phyloP scores from a whole-genome alignment of 2,888 invertebrate species.

The Heliconius hortense region DNA sequence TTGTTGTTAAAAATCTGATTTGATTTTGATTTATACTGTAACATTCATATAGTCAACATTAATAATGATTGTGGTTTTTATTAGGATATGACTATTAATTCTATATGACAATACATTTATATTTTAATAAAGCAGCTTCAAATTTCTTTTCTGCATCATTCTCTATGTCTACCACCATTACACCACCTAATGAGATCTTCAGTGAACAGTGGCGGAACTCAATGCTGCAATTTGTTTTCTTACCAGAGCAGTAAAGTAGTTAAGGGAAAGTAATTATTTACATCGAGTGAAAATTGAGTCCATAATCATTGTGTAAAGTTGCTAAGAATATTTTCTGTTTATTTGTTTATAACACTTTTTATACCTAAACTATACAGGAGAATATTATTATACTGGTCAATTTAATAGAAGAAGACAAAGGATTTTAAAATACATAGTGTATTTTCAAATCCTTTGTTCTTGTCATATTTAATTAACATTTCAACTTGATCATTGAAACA shows the following conservation, averaged over 20 bases:
- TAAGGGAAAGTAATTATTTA: no score
- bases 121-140: no score
- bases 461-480: constrained; percentile 6
- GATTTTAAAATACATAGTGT: background rate
- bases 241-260: no score
- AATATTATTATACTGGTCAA: background rate
- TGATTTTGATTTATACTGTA: no score
- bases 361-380: background rate
- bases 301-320: background rate
- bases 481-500: constrained; percentile 8
- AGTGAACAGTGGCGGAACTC: no score
- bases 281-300: background rate
- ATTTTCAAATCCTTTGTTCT: constrained; percentile 20
- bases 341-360: background rate
- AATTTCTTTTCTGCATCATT: no score
- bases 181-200: no score
- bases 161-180: no score
- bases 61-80: background rate
- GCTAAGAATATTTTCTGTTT: background rate
- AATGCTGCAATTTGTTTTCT: no score
- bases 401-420: background rate
- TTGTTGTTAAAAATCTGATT: no score
- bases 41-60: background rate
- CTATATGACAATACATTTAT: no score
- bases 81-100: background rate